Conservation (phyloP, 1,140 invertebrate genomes). For the Drosophila paulistorum region DNA sequence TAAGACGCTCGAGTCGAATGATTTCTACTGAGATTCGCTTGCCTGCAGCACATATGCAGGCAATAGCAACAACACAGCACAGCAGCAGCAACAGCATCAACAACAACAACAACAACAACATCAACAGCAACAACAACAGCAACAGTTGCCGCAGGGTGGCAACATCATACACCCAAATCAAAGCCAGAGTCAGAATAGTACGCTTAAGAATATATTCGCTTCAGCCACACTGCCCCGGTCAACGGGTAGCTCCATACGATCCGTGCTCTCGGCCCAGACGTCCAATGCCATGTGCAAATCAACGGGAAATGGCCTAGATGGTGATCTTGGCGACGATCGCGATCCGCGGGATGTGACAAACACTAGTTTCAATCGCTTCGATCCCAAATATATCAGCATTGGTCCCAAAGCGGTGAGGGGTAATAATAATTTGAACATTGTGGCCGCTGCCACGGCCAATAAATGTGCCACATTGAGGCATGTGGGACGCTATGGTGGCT, state of each 20-base stretch:
- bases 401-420: conserved; percentile 85
- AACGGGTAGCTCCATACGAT: conserved; percentile 76
- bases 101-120: conserved; percentile 59
- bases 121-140: conserved; percentile 20
- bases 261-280: conserved; percentile 73
- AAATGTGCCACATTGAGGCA: conserved; percentile 82
- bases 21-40: conserved; percentile 95
- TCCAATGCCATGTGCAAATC: conserved; percentile 74
- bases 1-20: conserved; percentile 96
- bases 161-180: conserved; percentile 43
- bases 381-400: conserved; percentile 86
- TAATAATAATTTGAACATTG: conserved; percentile 75
- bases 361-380: conserved; percentile 85
- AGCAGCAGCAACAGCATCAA: conserved; percentile 67
- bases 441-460: conserved; percentile 66
- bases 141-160: conserved; percentile 49
- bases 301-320: conserved; percentile 71
- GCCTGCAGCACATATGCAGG: conserved; percentile 84
- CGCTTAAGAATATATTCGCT: conserved; percentile 81
- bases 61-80: conserved; percentile 83
- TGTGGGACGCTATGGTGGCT: conserved; percentile 83
- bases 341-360: conserved; percentile 82
- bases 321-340: conserved; percentile 62
- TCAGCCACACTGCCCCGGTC: conserved; percentile 79
- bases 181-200: conserved; percentile 49